Conservation (phyloP, 2,113 vertebrate species). For the Hydrochoerus hydrochaeris region DNA sequence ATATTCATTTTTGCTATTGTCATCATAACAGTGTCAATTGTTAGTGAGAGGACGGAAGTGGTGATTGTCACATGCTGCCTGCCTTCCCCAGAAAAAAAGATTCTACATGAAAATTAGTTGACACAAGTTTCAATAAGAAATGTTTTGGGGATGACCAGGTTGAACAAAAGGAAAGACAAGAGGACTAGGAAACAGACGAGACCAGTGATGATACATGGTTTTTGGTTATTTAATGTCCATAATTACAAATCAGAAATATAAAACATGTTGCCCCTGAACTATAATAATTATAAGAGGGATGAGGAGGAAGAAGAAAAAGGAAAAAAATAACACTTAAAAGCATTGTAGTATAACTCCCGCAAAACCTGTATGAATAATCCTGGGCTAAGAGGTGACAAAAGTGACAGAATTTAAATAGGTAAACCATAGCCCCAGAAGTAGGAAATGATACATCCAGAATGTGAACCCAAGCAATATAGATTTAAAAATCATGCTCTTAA, state of each 20-base stretch:
- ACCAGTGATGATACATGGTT: not conserved
- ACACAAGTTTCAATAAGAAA: not conserved
- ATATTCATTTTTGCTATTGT: not conserved
- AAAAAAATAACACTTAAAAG: not conserved
- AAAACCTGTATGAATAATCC: not conserved
- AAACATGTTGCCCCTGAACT: not conserved
- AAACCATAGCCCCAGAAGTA: not conserved
- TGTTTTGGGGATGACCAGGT: not conserved
- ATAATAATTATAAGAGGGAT: not conserved
- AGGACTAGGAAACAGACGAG: not conserved
- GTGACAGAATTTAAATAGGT: not conserved
- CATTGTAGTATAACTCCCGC: not conserved
- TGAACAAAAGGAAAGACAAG: not conserved
- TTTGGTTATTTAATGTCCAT: not conserved
- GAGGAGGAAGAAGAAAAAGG: accelerated
- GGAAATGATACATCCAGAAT: not conserved
- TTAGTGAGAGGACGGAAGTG: not conserved
- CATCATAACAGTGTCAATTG: not conserved
- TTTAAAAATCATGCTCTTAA: not conserved
- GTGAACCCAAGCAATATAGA: not conserved
- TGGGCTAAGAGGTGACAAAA: not conserved
- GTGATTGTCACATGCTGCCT: not conserved
- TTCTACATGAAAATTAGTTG: not conserved
- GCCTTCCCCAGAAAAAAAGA: not conserved
- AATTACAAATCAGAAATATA: not conserved